Conservation (phyloP, 2,113 vertebrate genomes). For the Chlamydotis undulata region DNA sequence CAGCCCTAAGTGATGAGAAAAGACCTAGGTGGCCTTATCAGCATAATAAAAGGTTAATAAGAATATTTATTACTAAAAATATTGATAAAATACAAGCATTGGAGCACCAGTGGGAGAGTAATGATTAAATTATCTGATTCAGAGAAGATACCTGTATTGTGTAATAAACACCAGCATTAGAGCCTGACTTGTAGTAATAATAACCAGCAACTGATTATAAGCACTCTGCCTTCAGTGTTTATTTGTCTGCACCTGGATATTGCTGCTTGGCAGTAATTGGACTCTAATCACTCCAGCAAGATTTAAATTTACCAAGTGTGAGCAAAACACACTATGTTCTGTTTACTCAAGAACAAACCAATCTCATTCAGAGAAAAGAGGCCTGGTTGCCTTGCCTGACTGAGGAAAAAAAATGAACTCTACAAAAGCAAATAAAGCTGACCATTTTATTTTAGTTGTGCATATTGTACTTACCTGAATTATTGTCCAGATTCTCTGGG, state of each 20-base stretch:
- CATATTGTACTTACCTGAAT: background rate
- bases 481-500: background rate
- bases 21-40: background rate
- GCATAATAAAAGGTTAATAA: background rate
- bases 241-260: constrained; percentile 61
- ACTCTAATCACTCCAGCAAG: constrained; percentile 61
- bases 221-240: constrained; percentile 37
- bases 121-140: constrained; percentile 53
- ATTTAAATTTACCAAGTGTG: constrained; percentile 53
- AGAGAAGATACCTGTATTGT: constrained; percentile 10
- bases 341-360: constrained; percentile 41
- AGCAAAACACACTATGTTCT: constrained; percentile 36
- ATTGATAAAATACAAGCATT: background rate
- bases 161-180: constrained; percentile 35
- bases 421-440: background rate
- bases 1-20: background rate
- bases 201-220: constrained; percentile 49
- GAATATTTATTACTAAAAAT: constrained; percentile 18
- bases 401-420: background rate
- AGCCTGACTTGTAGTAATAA: constrained; percentile 24
- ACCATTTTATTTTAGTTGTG: background rate
- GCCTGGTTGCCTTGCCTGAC: background rate
- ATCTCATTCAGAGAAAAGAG: constrained; percentile 3
- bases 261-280: constrained; percentile 63
- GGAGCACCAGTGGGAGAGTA: constrained; percentile 1